Conservation (phyloP, 2,888 invertebrate genomes). For the Aporophyla lueneburgensis region DNA sequence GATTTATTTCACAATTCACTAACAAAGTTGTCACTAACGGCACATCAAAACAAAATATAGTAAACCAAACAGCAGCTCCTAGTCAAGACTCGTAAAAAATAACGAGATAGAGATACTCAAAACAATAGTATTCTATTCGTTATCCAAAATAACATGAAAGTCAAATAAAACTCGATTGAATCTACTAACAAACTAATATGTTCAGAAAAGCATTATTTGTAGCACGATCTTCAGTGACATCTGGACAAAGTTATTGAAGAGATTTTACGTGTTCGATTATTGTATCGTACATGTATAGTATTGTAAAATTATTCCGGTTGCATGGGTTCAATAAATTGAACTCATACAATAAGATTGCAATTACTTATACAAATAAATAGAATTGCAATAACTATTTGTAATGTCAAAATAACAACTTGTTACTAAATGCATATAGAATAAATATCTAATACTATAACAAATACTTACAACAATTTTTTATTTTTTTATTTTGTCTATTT, state of each 20-base stretch:
- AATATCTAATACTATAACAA: too few species aligned
- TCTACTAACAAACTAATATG: conserved; percentile 6
- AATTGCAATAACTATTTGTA: too few species aligned
- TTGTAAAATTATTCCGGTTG: background rate
- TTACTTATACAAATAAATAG: background rate
- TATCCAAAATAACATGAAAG: conserved; percentile 25
- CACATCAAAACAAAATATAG: background rate
- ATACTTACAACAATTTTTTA: too few species aligned
- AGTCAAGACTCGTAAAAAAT: conserved; percentile 28
- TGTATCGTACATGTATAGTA: background rate
- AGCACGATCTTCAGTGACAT: conserved; percentile 36
- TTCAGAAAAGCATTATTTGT: conserved; percentile 20
- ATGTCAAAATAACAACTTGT: too few species aligned
- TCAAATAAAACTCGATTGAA: conserved; percentile 3
- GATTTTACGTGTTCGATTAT: conserved; percentile 6
- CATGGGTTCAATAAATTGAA: background rate
- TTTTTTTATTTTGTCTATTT: too few species aligned
- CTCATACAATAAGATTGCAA: too few species aligned
- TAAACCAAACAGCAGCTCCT: background rate
- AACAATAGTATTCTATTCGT: conserved; percentile 10
- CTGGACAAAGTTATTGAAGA: background rate
- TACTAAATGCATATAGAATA: too few species aligned
- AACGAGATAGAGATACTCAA: conserved; percentile 13
- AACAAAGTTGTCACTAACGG: conserved; percentile 1
- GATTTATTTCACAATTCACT: background rate